Evolutionary conservation across 2,888 invertebrate species (phyloP).

Genomic region (Hanleya hanleyi): DNA sequence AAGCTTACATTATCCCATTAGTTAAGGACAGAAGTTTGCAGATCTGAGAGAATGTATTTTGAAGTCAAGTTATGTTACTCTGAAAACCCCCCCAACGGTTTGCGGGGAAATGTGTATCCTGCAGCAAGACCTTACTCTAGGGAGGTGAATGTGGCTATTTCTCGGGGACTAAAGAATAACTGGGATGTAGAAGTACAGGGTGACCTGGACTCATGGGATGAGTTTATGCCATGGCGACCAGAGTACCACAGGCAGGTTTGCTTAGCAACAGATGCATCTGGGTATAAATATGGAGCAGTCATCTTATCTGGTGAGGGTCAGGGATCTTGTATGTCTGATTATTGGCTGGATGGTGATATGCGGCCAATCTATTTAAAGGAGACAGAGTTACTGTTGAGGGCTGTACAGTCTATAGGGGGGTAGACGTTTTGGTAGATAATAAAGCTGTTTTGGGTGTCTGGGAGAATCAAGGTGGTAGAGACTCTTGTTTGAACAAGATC

Average conservation of each 20-base stretch:
- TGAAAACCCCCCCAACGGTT: neutral
- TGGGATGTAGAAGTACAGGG: neutral
- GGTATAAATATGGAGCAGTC: neutral
- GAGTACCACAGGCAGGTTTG: neutral
- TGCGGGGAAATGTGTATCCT: constrained; percentile 3
- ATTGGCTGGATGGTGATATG: neutral
- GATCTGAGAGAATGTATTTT: constrained; percentile 11
- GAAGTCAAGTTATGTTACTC: neutral
- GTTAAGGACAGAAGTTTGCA: constrained; percentile 4
- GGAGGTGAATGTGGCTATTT: constrained; percentile 1
- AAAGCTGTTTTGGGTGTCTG: no score
- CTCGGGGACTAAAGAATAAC: neutral
- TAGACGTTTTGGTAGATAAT: no score
- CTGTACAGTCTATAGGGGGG: neutral
- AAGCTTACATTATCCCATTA: neutral
- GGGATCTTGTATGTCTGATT: neutral
- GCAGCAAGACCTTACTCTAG: constrained; percentile 1
- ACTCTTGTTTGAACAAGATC: no score
- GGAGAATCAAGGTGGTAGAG: no score
- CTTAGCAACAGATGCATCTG: neutral
- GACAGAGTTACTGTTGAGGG: neutral
- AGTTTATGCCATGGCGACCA: neutral
- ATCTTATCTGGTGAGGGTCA: neutral
- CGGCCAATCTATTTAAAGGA: neutral
- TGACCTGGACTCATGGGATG: neutral